Evolutionary conservation across 2,888 invertebrate species (phyloP).

Genomic region (Orthonevra nobilis): DNA sequence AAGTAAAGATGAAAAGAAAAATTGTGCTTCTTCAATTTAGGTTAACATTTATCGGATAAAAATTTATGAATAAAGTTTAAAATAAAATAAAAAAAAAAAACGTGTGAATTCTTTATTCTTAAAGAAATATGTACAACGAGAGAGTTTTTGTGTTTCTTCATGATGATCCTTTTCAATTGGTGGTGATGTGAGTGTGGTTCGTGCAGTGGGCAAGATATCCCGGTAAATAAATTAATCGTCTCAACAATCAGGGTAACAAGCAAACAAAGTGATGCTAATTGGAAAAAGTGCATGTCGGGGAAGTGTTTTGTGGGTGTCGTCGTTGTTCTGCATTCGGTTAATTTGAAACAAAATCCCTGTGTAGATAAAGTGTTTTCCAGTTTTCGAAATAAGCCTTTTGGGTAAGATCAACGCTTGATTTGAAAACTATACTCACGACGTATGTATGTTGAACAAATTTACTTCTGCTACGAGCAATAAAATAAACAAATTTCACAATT

Average conservation of each 20-base stretch:
- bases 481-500: too few relatives aligned
- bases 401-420: too few relatives aligned
- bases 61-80: conserved; percentile 62
- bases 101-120: conserved; percentile 30
- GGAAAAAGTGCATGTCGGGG: too few relatives aligned
- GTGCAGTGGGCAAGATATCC: conserved; percentile 34
- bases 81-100: conserved; percentile 31
- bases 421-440: too few relatives aligned
- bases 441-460: too few relatives aligned
- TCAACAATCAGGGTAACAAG: conserved; percentile 3
- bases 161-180: conserved; percentile 21
- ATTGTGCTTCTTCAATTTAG: conserved; percentile 53
- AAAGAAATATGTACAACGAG: conserved; percentile 10
- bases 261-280: conserved; percentile 1
- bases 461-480: too few relatives aligned
- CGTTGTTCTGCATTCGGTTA: too few relatives aligned
- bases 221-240: conserved; percentile 11
- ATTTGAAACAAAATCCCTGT: not conserved
- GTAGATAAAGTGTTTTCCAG: conserved; percentile 9
- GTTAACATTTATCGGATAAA: conserved; percentile 51
- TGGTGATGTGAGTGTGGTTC: conserved; percentile 64
- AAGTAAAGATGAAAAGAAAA: conserved; percentile 40
- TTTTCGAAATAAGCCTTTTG: not conserved
- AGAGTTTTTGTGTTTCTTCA: conserved; percentile 46
- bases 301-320: conserved; percentile 30